Evolutionary conservation across 37 sponge, comb jelly and placozoan genomes (phyloP), one percentile per base, ranked within the genome.

Genomic region (Petrosia ficiformis): DNA sequence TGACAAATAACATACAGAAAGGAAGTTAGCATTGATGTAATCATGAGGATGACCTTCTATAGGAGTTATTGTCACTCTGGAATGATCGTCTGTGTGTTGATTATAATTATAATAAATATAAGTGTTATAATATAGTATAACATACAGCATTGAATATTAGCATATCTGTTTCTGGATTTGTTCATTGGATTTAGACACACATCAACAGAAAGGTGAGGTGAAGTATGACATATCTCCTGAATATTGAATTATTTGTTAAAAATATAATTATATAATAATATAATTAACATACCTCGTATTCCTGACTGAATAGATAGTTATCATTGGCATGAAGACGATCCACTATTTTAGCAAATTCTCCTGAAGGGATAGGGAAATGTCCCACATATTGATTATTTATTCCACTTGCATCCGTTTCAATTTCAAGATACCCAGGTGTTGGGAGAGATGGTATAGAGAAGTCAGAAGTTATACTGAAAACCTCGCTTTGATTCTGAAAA

Each of bases 1-100:
- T 43, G 22, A 22, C 19, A 42, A 26, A 26, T 44, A 16, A 42
- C 60, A 74, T 3, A 0, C 39, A 44, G 4, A 58, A 2, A 92
- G 60, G 78, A 83, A 92, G 67, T 82, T 86, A 24, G 87, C 93
- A 73, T 87, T 87, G 78, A 87, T 87, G 85, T 82, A 92, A 72
- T 87, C 85, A 25, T 76, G 65, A 31, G 77, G 75, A 35, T 39
- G 3, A 1, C 73, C 80, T 32, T 79, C 84, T 14, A 79, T 35
- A 1, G 78, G 72, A 31, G 61, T 81, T 71, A 91, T 57, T n/a
- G 34, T 65, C 3, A 82, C 87, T 57, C 92, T 33, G 2, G 81
- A 66, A 1, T 78, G 73, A 42, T 91, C 92, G 76, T 77, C 89
- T 89, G 74, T 25, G n/a, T n/a, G n/a, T n/a, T n/a, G 33, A 39